A percentile compares a stretch with the other conserved stretches of the same genome.
phyloP scores from a whole-genome alignment of 2,888 invertebrate genomes.

The Heliconius erato region DNA sequence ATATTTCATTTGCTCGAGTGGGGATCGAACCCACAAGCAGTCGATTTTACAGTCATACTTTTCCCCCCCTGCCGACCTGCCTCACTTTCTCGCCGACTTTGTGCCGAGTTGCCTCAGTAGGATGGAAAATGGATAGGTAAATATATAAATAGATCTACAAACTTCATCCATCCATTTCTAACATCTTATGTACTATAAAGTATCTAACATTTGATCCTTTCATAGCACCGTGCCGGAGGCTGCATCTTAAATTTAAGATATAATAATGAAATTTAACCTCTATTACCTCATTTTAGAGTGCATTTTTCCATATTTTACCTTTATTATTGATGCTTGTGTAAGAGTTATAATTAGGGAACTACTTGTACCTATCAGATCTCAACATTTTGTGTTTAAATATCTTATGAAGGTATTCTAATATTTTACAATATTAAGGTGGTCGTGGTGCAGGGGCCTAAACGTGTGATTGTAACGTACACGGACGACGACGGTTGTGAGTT shows the following conservation, averaged over 20 bases:
- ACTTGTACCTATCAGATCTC: background rate
- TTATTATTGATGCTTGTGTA: background rate
- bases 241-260: background rate
- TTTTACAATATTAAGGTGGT: too few relatives aligned
- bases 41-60: too few relatives aligned
- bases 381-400: background rate
- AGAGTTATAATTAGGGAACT: conserved; percentile 5
- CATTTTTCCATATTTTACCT: background rate
- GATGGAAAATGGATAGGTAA: too few relatives aligned
- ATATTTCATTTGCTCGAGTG: too few relatives aligned
- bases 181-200: conserved; percentile 1
- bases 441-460: too few relatives aligned
- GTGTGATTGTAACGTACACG: too few relatives aligned
- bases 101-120: too few relatives aligned
- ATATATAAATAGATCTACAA: background rate
- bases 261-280: background rate
- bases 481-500: too few relatives aligned
- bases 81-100: too few relatives aligned
- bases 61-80: too few relatives aligned
- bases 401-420: too few relatives aligned
- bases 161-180: background rate
- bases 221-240: background rate
- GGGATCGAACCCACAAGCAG: too few relatives aligned
- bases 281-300: background rate
- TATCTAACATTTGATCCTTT: conserved; percentile 14